These are phyloP conservation scores for Cyprinodon brontotheroides DNA, from an alignment of 2,113 vertebrate genomes.

Conservation along the genomic window DNA sequence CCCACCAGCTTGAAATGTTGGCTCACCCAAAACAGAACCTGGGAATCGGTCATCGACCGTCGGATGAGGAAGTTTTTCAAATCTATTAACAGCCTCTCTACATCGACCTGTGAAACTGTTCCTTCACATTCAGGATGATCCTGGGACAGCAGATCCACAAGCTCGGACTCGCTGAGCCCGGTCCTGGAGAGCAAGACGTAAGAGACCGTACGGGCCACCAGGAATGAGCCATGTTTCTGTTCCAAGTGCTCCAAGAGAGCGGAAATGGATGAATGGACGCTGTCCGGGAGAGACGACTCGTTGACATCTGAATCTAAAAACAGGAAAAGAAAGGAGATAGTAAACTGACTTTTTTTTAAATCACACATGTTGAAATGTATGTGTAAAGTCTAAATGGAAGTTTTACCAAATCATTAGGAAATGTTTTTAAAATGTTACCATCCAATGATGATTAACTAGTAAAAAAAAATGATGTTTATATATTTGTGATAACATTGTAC, in stretches of 20 bases:
- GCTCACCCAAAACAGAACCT: conserved; percentile 77
- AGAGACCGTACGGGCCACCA: conserved; percentile 66
- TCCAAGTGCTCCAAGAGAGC: conserved; percentile 75
- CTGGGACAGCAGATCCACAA: conserved; percentile 77
- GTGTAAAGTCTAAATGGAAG: background rate
- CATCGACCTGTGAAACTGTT: conserved; percentile 67
- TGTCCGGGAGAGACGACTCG: conserved; percentile 61
- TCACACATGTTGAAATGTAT: background rate
- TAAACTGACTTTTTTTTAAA: background rate
- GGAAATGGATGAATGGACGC: conserved; percentile 72
- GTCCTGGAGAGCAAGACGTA: conserved; percentile 76
- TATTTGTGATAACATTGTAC: background rate
- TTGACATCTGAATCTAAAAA: conserved; percentile 73
- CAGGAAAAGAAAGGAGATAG: background rate
- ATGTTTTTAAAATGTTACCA: background rate
- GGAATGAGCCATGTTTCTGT: conserved; percentile 64
- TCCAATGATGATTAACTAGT: background rate
- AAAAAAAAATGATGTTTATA: background rate
- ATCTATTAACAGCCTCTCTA: conserved; percentile 77
- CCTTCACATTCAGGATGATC: conserved; percentile 45
- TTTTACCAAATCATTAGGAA: background rate
- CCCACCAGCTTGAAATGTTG: conserved; percentile 77
- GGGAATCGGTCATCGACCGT: conserved; percentile 54
- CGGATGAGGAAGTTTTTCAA: conserved; percentile 71
- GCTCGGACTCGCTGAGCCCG: conserved; percentile 78